Evolutionary conservation across 2,888 invertebrate species (phyloP).

Genomic region (Microctonus hyperodae): DNA sequence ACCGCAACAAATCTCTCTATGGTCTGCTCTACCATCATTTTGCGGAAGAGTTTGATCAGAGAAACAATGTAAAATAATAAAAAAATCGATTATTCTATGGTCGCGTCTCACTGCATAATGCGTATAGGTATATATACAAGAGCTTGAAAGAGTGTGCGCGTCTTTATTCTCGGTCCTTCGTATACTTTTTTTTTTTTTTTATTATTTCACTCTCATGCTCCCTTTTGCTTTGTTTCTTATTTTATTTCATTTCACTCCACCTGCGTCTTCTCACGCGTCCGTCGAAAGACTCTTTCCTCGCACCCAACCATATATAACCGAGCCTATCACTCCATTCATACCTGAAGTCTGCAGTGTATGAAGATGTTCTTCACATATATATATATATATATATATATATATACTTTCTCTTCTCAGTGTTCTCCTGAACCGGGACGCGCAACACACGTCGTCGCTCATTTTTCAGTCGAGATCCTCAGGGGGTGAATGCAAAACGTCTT

Average conservation of each 20-base stretch:
- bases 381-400: background rate
- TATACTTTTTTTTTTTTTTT: slow-evolving; percentile 1
- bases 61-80: no score
- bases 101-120: slow-evolving; percentile 1
- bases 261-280: slow-evolving; percentile 30
- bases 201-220: slow-evolving; percentile 9
- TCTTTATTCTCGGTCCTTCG: background rate
- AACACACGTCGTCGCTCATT: slow-evolving; percentile 14
- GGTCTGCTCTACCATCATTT: background rate
- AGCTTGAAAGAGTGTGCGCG: slow-evolving; percentile 1
- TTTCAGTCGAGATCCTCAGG: slow-evolving; percentile 13
- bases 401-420: slow-evolving; percentile 18
- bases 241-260: slow-evolving; percentile 19
- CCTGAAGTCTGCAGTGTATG: slow-evolving; percentile 32
- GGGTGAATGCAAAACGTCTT: background rate
- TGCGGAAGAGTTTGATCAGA: background rate
- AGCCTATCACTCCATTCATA: slow-evolving; percentile 39
- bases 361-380: slow-evolving; percentile 36
- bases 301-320: slow-evolving; percentile 16
- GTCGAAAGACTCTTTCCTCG: slow-evolving; percentile 12
- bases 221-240: background rate
- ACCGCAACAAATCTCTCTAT: background rate
- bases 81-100: no score
- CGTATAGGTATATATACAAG: no score
- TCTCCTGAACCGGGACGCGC: background rate